These are phyloP conservation scores for Cosmia pyralina DNA, from an alignment of 2,888 invertebrate genomes.

Conservation along the genomic window DNA sequence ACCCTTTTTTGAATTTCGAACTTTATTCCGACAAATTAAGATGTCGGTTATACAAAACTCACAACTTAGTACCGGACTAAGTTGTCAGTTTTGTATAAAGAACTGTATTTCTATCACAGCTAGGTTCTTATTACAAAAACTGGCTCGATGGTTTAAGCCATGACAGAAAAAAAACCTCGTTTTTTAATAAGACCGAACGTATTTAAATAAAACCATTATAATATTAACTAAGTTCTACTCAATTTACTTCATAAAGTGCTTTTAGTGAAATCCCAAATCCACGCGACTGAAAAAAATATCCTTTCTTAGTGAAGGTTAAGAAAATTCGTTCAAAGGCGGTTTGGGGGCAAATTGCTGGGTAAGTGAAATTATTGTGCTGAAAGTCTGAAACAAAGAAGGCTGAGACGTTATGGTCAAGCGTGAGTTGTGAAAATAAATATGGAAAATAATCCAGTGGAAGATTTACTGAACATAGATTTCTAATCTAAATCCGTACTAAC, in stretches of 20 bases:
- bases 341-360: slow-evolving; percentile 35
- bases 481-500: not conserved
- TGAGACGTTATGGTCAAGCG: not conserved
- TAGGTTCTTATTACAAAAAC: too few species aligned
- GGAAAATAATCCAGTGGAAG: not conserved
- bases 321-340: slow-evolving; percentile 24
- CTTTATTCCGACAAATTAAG: too few species aligned
- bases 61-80: too few species aligned
- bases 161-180: too few species aligned
- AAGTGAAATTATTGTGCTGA: slow-evolving; percentile 36
- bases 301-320: slow-evolving; percentile 19
- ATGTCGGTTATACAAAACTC: too few species aligned
- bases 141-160: too few species aligned
- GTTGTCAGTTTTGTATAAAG: too few species aligned
- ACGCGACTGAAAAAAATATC: slow-evolving; percentile 29
- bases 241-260: slow-evolving; percentile 41
- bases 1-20: too few species aligned
- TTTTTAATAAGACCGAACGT: too few species aligned
- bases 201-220: slow-evolving; percentile 35
- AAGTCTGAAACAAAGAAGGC: slow-evolving; percentile 14
- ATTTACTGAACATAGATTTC: not conserved
- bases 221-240: slow-evolving; percentile 33
- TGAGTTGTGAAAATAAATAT: not conserved
- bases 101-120: too few species aligned
- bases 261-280: slow-evolving; percentile 12